phyloP scores from a whole-genome alignment of 2,888 invertebrate species.

The Parthenolecanium corni region DNA sequence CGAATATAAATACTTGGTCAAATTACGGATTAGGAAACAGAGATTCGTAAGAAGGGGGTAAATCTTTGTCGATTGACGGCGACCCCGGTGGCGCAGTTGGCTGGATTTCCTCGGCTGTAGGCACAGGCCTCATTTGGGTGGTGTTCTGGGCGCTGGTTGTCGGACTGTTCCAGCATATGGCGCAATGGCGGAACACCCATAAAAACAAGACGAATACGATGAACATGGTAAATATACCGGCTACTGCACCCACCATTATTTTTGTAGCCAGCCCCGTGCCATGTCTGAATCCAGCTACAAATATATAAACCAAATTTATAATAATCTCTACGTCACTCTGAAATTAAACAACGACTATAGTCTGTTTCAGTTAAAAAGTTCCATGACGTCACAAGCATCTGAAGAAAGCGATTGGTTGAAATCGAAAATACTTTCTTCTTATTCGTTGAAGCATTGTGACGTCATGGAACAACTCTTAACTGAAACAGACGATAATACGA shows the following conservation, averaged over 20 bases:
- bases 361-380: too few relatives aligned
- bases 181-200: conserved; percentile 31
- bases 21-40: conserved; percentile 41
- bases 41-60: conserved; percentile 47
- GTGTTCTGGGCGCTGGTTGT: conserved; percentile 33
- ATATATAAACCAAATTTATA: too few relatives aligned
- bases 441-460: too few relatives aligned
- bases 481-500: too few relatives aligned
- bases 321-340: too few relatives aligned
- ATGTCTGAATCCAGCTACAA: conserved; percentile 1
- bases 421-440: too few relatives aligned
- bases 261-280: conserved; percentile 30
- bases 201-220: conserved; percentile 31
- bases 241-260: conserved; percentile 30
- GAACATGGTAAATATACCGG: conserved; percentile 31
- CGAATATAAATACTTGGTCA: neutral
- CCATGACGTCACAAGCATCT: too few relatives aligned
- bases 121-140: conserved; percentile 34
- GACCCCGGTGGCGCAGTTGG: conserved; percentile 38
- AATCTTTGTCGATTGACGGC: conserved; percentile 43
- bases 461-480: too few relatives aligned
- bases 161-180: conserved; percentile 37
- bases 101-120: conserved; percentile 36
- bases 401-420: too few relatives aligned
- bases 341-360: too few relatives aligned